Evolutionary conservation across 2,888 invertebrate genomes (phyloP).

Genomic region (Ditula angustiorana): DNA sequence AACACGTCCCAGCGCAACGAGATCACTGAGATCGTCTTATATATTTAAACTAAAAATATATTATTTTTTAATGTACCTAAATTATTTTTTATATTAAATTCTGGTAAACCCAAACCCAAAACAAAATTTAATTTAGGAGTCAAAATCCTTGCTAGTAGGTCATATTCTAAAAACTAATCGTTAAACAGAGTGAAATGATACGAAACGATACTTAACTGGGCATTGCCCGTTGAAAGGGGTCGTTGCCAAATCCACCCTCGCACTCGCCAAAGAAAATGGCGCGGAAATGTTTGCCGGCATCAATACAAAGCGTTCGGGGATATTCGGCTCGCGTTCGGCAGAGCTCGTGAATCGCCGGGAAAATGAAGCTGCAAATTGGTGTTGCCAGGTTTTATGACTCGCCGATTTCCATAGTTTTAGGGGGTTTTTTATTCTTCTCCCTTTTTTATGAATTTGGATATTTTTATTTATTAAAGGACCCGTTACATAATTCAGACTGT

Average conservation of each 20-base stretch:
- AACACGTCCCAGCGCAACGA: no score
- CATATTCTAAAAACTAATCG: slow-evolving; percentile 9
- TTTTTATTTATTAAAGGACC: no score
- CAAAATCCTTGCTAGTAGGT: background rate
- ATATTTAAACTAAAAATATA: no score
- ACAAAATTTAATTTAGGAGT: no score
- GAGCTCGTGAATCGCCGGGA: slow-evolving; percentile 54
- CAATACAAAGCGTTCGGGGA: slow-evolving; percentile 68
- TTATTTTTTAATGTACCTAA: no score
- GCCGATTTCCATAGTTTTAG: slow-evolving; percentile 42
- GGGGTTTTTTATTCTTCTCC: background rate
- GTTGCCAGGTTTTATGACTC: slow-evolving; percentile 51
- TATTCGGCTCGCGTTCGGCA: slow-evolving; percentile 63
- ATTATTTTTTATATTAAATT: no score
- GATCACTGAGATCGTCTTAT: no score
- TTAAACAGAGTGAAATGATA: slow-evolving; percentile 25
- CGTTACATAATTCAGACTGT: no score
- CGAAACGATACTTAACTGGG: slow-evolving; percentile 38
- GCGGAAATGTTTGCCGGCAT: slow-evolving; percentile 78
- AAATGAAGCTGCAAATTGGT: slow-evolving; percentile 67
- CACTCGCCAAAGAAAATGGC: slow-evolving; percentile 74
- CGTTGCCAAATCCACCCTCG: slow-evolving; percentile 63
- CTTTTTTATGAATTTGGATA: background rate
- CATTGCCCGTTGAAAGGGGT: slow-evolving; percentile 40
- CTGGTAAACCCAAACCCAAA: no score